Evolutionary conservation across 2,113 vertebrate species (phyloP).

Genomic region (Psammodynastes pulverulentus): DNA sequence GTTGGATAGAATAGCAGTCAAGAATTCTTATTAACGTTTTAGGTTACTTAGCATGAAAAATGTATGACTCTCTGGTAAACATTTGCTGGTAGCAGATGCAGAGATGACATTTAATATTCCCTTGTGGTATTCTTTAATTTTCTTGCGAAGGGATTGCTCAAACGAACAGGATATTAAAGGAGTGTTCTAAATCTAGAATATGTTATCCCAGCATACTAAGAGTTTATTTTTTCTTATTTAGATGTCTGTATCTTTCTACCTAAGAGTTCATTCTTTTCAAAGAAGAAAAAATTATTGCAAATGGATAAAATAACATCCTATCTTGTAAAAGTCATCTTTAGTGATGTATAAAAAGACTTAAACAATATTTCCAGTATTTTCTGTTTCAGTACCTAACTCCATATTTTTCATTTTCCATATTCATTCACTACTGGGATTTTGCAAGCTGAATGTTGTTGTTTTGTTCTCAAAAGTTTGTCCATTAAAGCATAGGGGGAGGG

Average conservation of each 20-base stretch:
- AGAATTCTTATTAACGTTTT: conserved; percentile 73
- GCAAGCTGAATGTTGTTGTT: not conserved
- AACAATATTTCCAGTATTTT: not conserved
- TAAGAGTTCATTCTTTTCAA: not conserved
- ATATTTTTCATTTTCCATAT: not conserved
- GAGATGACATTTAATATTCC: conserved; percentile 56
- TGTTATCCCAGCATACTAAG: not conserved
- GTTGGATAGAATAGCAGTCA: conserved; percentile 72
- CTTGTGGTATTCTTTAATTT: conserved; percentile 36
- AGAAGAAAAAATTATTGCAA: not conserved
- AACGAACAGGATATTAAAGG: not conserved
- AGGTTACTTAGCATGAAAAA: conserved; percentile 77
- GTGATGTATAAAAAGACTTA: not conserved
- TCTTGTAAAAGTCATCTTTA: not conserved
- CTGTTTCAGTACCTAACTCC: not conserved
- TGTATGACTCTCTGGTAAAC: conserved; percentile 68
- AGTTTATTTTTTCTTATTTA: not conserved
- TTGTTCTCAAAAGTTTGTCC: not conserved
- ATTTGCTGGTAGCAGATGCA: conserved; percentile 57
- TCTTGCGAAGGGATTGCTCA: conserved; percentile 11
- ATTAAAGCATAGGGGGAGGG: not conserved
- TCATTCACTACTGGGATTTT: not conserved
- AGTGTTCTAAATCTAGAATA: not conserved
- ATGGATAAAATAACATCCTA: not conserved
- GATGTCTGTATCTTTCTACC: not conserved